A percentile compares a stretch with the other conserved stretches of the same genome.
Evolutionary conservation across 2,797 vertebrate genomes (phyloP).

Genomic region (Pangasius sanitwongsei): DNA sequence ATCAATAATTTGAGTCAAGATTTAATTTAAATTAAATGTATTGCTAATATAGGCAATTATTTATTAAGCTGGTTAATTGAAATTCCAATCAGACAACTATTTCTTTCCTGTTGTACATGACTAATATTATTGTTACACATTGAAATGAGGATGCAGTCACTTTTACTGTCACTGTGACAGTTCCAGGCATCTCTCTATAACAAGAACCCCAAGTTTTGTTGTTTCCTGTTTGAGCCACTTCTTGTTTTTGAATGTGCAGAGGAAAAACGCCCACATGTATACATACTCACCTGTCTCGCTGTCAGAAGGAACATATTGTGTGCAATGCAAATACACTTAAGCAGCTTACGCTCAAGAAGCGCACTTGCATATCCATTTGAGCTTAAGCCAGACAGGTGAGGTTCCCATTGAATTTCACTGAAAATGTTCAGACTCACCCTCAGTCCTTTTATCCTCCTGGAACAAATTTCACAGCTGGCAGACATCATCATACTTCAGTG

Average conservation of each 20-base stretch:
- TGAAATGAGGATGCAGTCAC: not conserved
- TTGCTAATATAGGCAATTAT: not conserved
- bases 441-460: slow-evolving; percentile 28
- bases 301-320: not conserved
- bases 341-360: slow-evolving; percentile 8
- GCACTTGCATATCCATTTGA: slow-evolving; percentile 13
- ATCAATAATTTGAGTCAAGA: not conserved
- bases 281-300: not conserved
- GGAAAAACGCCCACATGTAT: not conserved
- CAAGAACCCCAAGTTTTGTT: not conserved
- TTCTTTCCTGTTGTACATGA: not conserved
- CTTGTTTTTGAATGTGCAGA: not conserved
- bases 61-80: not conserved
- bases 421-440: not conserved
- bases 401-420: slow-evolving; percentile 11
- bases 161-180: not conserved
- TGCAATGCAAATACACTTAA: slow-evolving; percentile 3
- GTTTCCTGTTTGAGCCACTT: not conserved
- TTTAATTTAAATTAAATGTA: not conserved
- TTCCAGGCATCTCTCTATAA: not conserved
- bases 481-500: slow-evolving; percentile 12
- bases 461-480: slow-evolving; percentile 23
- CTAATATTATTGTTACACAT: not conserved
- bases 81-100: not conserved
- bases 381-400: slow-evolving; percentile 25